Evolutionary conservation across 2,797 vertebrate species (phyloP).

Genomic region (Setipinna tenuifilis): DNA sequence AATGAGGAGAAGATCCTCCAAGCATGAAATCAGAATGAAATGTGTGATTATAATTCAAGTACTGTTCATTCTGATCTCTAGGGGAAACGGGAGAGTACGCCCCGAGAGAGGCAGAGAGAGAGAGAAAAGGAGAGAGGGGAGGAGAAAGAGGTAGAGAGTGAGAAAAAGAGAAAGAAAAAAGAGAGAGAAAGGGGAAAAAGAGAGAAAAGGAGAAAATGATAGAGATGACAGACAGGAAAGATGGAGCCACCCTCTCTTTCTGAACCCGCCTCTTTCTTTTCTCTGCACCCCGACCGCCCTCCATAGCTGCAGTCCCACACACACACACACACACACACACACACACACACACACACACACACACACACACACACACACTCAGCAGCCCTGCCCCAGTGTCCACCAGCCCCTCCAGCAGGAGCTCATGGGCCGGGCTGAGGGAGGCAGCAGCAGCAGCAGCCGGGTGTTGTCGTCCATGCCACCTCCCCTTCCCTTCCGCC

Average conservation of each 20-base stretch:
- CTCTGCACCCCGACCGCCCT: neutral
- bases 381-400: neutral
- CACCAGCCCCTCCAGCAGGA: neutral
- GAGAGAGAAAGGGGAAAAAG: slow-evolving; percentile 36
- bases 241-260: neutral
- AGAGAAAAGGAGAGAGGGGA: slow-evolving; percentile 42
- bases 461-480: neutral
- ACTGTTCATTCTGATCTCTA: slow-evolving; percentile 82
- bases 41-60: slow-evolving; percentile 92
- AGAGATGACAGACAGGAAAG: slow-evolving; percentile 53
- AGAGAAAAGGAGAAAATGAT: slow-evolving; percentile 57
- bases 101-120: slow-evolving; percentile 55
- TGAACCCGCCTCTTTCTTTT: neutral
- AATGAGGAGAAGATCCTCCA: slow-evolving; percentile 86
- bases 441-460: neutral
- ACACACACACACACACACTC: neutral
- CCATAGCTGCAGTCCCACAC: neutral
- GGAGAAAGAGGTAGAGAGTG: slow-evolving; percentile 52
- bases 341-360: no score
- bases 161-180: slow-evolving; percentile 47
- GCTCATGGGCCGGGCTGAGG: neutral
- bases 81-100: slow-evolving; percentile 69
- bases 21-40: slow-evolving; percentile 92
- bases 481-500: neutral
- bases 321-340: no score